Evolutionary conservation across 1,140 invertebrate genomes (phyloP), one percentile per base, ranked within the genome.

Genomic region (Panagrolaimus sp.): DNA sequence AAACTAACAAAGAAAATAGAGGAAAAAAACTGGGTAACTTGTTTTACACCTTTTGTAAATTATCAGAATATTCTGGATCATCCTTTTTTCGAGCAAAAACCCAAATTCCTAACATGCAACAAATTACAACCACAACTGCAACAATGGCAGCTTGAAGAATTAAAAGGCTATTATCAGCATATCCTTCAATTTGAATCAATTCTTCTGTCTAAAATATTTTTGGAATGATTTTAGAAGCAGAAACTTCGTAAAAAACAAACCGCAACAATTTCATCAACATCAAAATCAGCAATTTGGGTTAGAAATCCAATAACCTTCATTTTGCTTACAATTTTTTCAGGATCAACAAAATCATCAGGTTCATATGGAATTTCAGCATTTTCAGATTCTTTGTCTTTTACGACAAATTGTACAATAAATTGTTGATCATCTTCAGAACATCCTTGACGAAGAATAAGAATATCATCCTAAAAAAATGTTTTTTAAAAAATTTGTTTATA

Each of bases 51-150:
- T 58, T 58, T 58, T 58, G 52, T 28, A 58, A 58, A 28, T 58
- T 58, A 28, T 58, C 52, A 58, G 52, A 58, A n/a, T 58, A 58
- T 28, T 58, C 52, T 12, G 52, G 52, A 58, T 58, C 52, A 28
- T 21, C 21, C 10, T 21, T 26, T 28, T 58, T 58, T 12, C 52
- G 21, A 12, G 28, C 21, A 9, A 12, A 21, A 21, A 58, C 21
- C 52, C 52, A 58, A 58, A 58, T 58, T 21, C 52, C 52, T 12
- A 58, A 28, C 1, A 58, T n/a, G 10, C 21, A 58, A 21, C 21
- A 26, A 28, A 58, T 21, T 21, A 58, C 52, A 28, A 58, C 21
- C 15, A 28, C 52, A 5, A 28, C 52, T 5, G 14, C 10, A 28
- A 28, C 28, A 28, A 58, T 21, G 17, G 8, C 17, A 8, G 21